These are phyloP conservation scores for Zootermopsis nevadensis DNA, from an alignment of 2,888 invertebrate species.

Conservation along the genomic window DNA sequence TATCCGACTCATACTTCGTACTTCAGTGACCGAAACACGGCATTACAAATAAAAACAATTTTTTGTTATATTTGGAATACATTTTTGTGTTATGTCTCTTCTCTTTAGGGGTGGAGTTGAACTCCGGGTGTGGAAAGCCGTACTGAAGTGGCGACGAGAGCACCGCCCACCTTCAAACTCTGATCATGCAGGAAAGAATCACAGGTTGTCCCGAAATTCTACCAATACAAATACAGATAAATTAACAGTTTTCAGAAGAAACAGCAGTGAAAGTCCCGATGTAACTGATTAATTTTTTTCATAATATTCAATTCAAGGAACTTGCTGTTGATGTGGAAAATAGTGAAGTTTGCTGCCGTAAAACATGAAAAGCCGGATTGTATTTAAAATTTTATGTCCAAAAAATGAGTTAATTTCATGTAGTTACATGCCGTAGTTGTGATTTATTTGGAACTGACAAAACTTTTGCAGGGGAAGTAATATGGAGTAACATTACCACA, in stretches of 20 bases:
- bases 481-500: not conserved
- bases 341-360: not conserved
- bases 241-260: slow-evolving; percentile 37
- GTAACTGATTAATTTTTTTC: slow-evolving; percentile 34
- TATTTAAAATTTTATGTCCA: not conserved
- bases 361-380: not conserved
- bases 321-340: not conserved
- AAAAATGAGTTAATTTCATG: not conserved
- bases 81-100: slow-evolving; percentile 53
- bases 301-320: not conserved
- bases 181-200: slow-evolving; percentile 33
- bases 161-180: slow-evolving; percentile 37
- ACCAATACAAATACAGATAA: slow-evolving; percentile 29
- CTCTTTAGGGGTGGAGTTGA: slow-evolving; percentile 81
- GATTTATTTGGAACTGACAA: not conserved
- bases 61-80: too few species aligned
- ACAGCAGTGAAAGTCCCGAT: slow-evolving; percentile 42
- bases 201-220: slow-evolving; percentile 35
- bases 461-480: not conserved
- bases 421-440: not conserved
- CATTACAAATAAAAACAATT: too few species aligned
- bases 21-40: too few species aligned
- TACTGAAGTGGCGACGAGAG: slow-evolving; percentile 70
- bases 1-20: too few species aligned
- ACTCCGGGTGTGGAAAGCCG: slow-evolving; percentile 86